Percentiles rank a stretch among this genome's conserved stretches.
Conservation (phyloP, 2,113 vertebrate species). For the Heptranchias perlo region DNA sequence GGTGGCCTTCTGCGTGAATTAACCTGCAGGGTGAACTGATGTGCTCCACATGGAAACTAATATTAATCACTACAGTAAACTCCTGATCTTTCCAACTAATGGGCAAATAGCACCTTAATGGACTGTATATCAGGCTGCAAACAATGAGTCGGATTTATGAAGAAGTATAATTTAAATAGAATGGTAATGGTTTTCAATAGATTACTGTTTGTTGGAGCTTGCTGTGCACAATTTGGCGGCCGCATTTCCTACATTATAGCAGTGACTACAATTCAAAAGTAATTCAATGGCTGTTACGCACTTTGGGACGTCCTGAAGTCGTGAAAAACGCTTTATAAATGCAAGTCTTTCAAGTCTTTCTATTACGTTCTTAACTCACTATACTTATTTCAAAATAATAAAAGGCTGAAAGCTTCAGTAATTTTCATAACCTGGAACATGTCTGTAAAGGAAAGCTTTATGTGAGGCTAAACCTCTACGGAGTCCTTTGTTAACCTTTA, state of each 20-base stretch:
- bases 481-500: neutral
- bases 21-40: neutral
- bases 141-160: neutral
- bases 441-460: neutral
- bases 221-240: no score
- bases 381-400: neutral
- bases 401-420: neutral
- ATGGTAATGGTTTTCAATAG: no score
- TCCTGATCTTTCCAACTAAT: neutral
- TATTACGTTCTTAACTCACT: neutral
- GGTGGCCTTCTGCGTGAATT: neutral
- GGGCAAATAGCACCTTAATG: neutral
- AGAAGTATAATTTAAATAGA: neutral
- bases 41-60: neutral
- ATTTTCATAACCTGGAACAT: neutral
- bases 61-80: neutral
- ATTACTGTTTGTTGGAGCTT: no score
- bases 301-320: no score
- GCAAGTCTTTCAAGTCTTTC: no score
- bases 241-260: no score
- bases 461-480: neutral
- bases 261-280: no score
- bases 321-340: no score
- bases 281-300: no score
- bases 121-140: neutral